Conservation (phyloP, 1,140 invertebrate genomes). For the Drosophila navojoa region DNA sequence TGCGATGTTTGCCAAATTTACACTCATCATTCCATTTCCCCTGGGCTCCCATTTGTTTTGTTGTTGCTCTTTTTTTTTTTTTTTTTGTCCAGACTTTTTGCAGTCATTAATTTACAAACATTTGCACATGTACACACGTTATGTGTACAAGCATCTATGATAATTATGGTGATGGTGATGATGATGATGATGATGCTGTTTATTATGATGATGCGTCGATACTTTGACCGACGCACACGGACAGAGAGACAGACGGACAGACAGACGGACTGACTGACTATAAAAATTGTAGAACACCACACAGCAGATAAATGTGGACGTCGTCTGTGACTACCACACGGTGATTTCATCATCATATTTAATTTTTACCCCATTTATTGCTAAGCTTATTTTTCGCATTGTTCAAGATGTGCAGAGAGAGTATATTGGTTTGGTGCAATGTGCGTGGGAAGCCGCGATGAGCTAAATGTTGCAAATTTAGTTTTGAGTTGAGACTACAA, state of each 20-base stretch:
- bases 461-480: too few species aligned
- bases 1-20: background rate
- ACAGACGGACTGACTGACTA: slow-evolving; percentile 1
- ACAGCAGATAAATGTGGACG: slow-evolving; percentile 24
- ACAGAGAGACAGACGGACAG: too few species aligned
- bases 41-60: slow-evolving; percentile 19
- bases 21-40: background rate
- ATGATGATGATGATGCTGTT: slow-evolving; percentile 13
- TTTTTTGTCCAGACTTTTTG: slow-evolving; percentile 34
- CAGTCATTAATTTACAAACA: slow-evolving; percentile 54
- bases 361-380: slow-evolving; percentile 21
- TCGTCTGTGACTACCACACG: slow-evolving; percentile 11
- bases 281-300: slow-evolving; percentile 36
- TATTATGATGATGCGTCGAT: slow-evolving; percentile 28
- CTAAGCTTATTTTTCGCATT: slow-evolving; percentile 23
- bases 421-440: too few species aligned
- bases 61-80: too few species aligned
- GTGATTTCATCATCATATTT: slow-evolving; percentile 41
- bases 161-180: slow-evolving; percentile 29
- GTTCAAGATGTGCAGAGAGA: background rate
- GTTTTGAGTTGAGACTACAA: too few species aligned
- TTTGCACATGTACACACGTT: background rate
- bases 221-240: slow-evolving; percentile 21
- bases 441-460: too few species aligned
- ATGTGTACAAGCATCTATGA: slow-evolving; percentile 8